Evolutionary conservation across 2,797 vertebrate genomes (phyloP), one percentile per base, ranked within the genome.

Genomic region (Adelosebastes latens): DNA sequence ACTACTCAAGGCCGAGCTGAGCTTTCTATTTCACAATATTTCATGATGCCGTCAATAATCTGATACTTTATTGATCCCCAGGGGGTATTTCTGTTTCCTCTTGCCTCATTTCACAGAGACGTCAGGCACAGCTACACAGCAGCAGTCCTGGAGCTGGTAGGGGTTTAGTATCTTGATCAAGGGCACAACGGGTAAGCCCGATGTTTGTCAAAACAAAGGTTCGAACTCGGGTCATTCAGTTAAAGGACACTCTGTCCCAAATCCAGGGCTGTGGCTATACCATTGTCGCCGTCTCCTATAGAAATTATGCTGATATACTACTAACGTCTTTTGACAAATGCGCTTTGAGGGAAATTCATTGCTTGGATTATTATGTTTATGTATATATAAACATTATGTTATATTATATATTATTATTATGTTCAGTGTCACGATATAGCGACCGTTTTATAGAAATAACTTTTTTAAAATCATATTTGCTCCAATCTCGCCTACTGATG

Each of bases 11-110:
- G 10, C 61, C 1, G 39, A 74, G 68, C 58, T 32, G 9, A 78
- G 81, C 72, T 61, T 80, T 71, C 67, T 76, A 29, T 66, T 80
- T 71, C 72, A 39, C 36, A 70, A 36, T 72, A 77, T 59, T 36
- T 81, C 77, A 67, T 2, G 13, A 10, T 49, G 71, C 68, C 75
- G 63, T 80, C 61, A 83, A 55, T 73, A 68, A 85, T 77, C 49
- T 4, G 70, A 8, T 32, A 8, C 32, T 49, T 49, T 49, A 49
- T 20, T 49, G 16, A 49, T 49, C 42, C 42, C 42, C 16, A 49
- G 42, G 42, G 42, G 42, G 16, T 8, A 20, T 49, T 49, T 49
- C 42, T 49, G 16, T 49, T 49, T 20, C 42, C 42, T 49, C 42
- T 49, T 49, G 42, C 42, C 42, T 8, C 9, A 11, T 66, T 87